phyloP scores from a whole-genome alignment of 2,888 invertebrate species.

The Lithophane socia region DNA sequence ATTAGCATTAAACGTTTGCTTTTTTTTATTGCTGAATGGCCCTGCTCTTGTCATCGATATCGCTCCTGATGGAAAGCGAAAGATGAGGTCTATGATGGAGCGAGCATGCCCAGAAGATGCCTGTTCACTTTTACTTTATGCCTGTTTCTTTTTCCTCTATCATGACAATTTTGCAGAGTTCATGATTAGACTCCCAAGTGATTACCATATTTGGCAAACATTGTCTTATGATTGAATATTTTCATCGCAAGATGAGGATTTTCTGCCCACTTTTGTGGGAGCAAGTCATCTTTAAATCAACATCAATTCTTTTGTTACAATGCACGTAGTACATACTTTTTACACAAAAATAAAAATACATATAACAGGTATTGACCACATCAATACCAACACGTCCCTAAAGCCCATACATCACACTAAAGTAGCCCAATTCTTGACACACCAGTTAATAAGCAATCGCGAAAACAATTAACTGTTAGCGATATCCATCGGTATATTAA shows the following conservation, averaged over 20 bases:
- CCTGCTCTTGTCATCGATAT: neutral
- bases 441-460: slow-evolving; percentile 81
- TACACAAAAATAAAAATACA: no score
- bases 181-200: no score
- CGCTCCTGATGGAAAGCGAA: neutral
- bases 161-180: neutral
- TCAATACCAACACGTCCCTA: neutral
- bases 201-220: neutral
- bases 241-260: no score
- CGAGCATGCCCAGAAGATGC: no score
- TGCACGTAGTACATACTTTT: no score
- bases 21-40: neutral
- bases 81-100: neutral
- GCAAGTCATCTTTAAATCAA: neutral
- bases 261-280: neutral
- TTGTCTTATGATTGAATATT: neutral
- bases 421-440: slow-evolving; percentile 31
- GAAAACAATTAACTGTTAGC: slow-evolving; percentile 79
- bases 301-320: neutral
- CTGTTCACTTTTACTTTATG: neutral
- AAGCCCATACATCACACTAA: slow-evolving; percentile 9
- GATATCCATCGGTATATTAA: slow-evolving; percentile 70
- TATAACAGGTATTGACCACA: no score
- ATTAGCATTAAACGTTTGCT: neutral
- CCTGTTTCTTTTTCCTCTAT: neutral